Conservation (phyloP, 92 coral and sea anemone genomes). For the Pocillopora grandis region DNA sequence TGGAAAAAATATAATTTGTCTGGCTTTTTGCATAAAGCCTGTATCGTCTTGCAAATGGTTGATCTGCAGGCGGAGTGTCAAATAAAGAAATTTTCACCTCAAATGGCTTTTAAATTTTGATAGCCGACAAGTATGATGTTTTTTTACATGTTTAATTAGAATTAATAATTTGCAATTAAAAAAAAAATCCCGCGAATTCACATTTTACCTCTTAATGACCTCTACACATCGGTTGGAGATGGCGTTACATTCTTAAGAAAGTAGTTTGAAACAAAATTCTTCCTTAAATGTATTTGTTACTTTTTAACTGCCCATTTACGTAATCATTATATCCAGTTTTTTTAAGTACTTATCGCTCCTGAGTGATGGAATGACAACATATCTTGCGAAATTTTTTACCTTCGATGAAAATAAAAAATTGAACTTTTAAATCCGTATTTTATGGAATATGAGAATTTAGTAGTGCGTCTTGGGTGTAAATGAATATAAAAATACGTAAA, state of each 20-base stretch:
- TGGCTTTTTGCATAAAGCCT: too few relatives aligned
- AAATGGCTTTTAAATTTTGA: background rate
- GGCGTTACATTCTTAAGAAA: background rate
- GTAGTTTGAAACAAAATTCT: background rate
- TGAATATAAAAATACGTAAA: background rate
- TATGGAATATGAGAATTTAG: background rate
- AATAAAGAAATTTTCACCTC: background rate
- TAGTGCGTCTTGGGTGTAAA: background rate
- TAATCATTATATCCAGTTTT: background rate
- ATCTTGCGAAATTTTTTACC: background rate
- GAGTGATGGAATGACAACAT: background rate
- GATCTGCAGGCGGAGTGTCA: background rate
- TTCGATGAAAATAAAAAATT: background rate
- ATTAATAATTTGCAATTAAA: background rate
- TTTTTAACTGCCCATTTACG: slow-evolving; percentile 1
- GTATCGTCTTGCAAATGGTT: too few relatives aligned
- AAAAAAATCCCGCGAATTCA: background rate
- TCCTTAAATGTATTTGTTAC: background rate
- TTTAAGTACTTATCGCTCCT: background rate
- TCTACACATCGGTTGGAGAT: background rate
- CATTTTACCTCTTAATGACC: background rate
- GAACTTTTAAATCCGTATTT: background rate
- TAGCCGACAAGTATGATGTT: background rate
- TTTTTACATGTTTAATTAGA: background rate
- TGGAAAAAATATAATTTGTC: too few relatives aligned